Base-by-base conservation (phyloP, 1,140 invertebrate species). In the Cherax destructor region DNA sequence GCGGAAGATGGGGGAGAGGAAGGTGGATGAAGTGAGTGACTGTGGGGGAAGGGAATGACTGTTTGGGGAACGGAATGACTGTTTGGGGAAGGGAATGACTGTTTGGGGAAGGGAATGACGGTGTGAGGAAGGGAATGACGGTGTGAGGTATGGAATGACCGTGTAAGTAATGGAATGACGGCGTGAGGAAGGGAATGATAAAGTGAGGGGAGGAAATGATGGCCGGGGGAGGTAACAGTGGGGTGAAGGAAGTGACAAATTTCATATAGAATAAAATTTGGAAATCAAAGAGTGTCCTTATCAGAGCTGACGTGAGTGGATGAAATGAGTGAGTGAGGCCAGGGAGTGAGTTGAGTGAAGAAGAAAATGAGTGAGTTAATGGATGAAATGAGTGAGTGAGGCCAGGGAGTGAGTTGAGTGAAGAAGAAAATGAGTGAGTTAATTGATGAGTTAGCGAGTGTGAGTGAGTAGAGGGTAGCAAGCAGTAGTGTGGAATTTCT, bases 341-440 rank as follows among this genome's bases (percentile, higher is more conserved):
- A n/a, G 52, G 81, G n/a, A 18, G 69, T 72, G 49, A 65, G 24
- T n/a, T 4, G 24, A 84, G 65, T 11, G n/a, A 41, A 72, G 56
- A 65, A 50, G 49, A 56, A 11, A 24, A 7, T 1, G 77, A 79
- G 69, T 24, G 69, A 24, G 61, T 6, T 10, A 4, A 65, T 6
- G 49, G 78, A 52, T n/a, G 16, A 50, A 21, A 80, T 13, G 49
- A 41, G 24, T 24, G 80, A 81, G 80, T 61, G 80, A 56, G 80
- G 61, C 3, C 49, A 50, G 52, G 78, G 76, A 4, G 24, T 49
- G 47, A 79, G 77, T 10, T n/a, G 50, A 52, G 50, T 18, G 77
- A 79, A 21, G 41, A 21, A 79, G 77, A 50, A 3, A 50, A 49
- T 6, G 47, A 79, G 77, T 7, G 50, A 79, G 77, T 18, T 4